phyloP scores from a whole-genome alignment of 2,797 vertebrate species.

The Graptemys geographica region DNA sequence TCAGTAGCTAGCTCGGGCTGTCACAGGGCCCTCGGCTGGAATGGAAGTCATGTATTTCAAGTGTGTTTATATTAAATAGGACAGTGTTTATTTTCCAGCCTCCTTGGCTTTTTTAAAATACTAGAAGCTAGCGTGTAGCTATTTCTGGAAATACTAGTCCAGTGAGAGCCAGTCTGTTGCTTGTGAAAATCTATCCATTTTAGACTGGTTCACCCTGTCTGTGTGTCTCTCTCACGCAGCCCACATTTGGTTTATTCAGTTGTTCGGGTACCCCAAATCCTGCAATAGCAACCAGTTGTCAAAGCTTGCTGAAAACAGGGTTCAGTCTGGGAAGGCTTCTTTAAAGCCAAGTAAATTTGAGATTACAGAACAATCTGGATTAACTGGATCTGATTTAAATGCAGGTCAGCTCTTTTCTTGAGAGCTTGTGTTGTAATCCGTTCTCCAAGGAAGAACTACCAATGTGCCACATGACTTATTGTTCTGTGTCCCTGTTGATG shows the following conservation, averaged over 20 bases:
- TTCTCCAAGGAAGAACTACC: not conserved
- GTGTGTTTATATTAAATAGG: not conserved
- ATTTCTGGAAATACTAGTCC: not conserved
- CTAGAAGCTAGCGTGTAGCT: constrained; percentile 13
- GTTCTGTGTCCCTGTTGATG: not conserved
- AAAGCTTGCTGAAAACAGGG: not conserved
- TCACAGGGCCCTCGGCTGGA: not conserved
- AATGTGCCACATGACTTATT: not conserved
- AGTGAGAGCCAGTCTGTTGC: not conserved
- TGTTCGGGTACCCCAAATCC: constrained; percentile 14
- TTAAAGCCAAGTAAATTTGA: not conserved
- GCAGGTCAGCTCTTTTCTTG: not conserved
- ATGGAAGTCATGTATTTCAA: not conserved
- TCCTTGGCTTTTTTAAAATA: not conserved
- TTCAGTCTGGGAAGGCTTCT: not conserved
- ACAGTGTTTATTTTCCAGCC: not conserved
- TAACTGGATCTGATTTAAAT: not conserved
- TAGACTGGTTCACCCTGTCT: not conserved
- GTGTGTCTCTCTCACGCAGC: not conserved
- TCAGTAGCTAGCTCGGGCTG: not conserved
- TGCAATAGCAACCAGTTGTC: not conserved
- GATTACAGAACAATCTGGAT: not conserved
- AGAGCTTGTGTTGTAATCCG: not conserved
- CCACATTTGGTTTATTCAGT: not conserved
- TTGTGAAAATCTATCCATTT: not conserved